phyloP scores from a whole-genome alignment of 2,797 vertebrate species.

The Chloroceryle inda region DNA sequence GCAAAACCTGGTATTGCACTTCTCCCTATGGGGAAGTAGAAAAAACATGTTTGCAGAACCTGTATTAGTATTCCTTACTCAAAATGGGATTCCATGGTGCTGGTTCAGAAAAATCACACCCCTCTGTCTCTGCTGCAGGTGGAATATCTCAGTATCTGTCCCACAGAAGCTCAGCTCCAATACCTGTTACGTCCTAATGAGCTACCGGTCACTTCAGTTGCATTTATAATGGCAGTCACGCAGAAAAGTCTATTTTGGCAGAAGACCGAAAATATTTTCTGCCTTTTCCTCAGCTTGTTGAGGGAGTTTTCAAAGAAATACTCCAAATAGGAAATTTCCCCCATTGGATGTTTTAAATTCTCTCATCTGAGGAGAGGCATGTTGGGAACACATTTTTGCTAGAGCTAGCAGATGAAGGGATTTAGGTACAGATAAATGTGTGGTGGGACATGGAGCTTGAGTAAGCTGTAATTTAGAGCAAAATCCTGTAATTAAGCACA shows the following conservation, averaged over 20 bases:
- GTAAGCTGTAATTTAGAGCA: not conserved
- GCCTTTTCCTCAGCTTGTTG: not conserved
- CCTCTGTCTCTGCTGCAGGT: not conserved
- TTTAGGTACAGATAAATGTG: not conserved
- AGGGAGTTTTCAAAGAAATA: not conserved
- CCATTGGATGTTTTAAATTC: not conserved
- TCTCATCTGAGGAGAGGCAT: not conserved
- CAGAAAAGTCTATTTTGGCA: not conserved
- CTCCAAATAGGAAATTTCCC: not conserved
- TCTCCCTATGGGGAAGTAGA: too few relatives aligned
- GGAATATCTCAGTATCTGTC: not conserved
- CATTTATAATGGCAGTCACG: not conserved
- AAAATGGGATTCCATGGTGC: accelerated
- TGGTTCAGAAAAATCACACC: not conserved
- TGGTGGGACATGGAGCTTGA: not conserved
- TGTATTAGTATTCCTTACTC: not conserved
- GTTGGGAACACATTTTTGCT: not conserved
- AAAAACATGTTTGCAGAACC: not conserved
- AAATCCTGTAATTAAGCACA: not conserved
- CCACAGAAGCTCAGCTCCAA: not conserved
- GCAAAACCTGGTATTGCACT: too few relatives aligned
- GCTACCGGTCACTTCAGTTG: accelerated
- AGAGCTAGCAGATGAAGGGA: not conserved
- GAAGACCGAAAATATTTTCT: not conserved
- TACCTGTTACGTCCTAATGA: accelerated